Conservation (phyloP, 2,113 vertebrate species). For the Choloepus hoffmanni region DNA sequence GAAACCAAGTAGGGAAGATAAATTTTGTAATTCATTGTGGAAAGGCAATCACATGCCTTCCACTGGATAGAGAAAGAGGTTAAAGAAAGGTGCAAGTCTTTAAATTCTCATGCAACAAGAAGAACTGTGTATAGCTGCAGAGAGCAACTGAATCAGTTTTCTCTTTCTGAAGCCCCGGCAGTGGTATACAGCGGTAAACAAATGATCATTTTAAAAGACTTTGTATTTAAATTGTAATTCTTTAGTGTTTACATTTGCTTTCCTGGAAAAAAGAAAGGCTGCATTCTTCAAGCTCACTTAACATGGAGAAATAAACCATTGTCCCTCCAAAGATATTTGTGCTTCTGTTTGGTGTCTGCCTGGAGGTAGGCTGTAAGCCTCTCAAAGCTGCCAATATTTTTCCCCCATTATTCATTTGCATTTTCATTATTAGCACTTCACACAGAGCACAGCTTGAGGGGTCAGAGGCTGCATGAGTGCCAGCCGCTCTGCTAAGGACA, state of each 20-base stretch:
- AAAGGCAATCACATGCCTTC: not conserved
- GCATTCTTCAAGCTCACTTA: not conserved
- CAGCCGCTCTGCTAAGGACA: not conserved
- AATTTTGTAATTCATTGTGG: no score
- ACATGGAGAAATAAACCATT: not conserved
- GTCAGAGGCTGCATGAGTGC: not conserved
- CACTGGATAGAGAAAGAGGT: not conserved
- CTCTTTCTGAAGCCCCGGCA: not conserved
- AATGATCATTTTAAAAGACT: not conserved
- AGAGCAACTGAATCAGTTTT: not conserved
- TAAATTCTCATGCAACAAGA: not conserved
- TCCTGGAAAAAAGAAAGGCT: not conserved
- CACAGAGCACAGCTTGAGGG: not conserved
- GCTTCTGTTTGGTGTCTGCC: not conserved
- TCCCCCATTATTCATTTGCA: not conserved
- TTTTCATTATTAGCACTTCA: not conserved
- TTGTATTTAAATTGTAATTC: not conserved
- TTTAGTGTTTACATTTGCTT: not conserved
- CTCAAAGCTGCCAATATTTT: not conserved
- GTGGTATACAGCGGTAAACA: not conserved
- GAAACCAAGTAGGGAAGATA: not conserved
- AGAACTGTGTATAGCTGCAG: no score
- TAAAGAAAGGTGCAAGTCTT: not conserved
- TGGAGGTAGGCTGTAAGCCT: rapidly evolving
- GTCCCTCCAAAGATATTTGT: not conserved